Evolutionary conservation across 1,140 invertebrate species (phyloP).

Genomic region (Bombus picipes): DNA sequence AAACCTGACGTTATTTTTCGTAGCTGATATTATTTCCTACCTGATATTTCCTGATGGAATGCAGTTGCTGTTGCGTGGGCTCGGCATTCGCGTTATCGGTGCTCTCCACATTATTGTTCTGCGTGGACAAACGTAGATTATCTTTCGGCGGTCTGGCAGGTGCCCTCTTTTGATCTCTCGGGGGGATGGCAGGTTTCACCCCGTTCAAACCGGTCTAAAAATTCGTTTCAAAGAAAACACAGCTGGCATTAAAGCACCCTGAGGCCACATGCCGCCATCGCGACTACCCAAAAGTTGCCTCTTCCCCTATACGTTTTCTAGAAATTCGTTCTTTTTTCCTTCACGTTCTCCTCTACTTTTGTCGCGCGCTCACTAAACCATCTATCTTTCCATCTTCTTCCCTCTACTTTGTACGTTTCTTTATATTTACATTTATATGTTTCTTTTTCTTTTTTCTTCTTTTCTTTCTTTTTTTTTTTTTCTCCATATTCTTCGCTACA

Average conservation of each 20-base stretch:
- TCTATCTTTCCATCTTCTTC: too few relatives aligned
- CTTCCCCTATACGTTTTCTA: conserved; percentile 21
- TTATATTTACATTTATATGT: neutral
- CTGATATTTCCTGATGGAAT: conserved; percentile 95
- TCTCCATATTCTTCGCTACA: too few relatives aligned
- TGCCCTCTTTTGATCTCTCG: conserved; percentile 88
- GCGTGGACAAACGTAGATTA: conserved; percentile 78
- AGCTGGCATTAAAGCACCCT: conserved; percentile 65
- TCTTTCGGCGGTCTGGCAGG: conserved; percentile 87
- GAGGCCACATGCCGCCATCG: conserved; percentile 20
- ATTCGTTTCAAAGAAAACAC: conserved; percentile 63
- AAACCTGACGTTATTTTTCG: too few relatives aligned
- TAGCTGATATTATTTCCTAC: conserved; percentile 80
- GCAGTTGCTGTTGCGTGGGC: conserved; percentile 92
- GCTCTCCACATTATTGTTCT: conserved; percentile 83
- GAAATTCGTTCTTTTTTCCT: neutral
- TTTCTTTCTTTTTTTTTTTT: neutral
- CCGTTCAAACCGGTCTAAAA: conserved; percentile 83
- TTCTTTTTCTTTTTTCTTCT: neutral
- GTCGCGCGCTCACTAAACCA: too few relatives aligned
- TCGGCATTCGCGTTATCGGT: conserved; percentile 84
- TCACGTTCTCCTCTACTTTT: neutral
- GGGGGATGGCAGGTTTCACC: conserved; percentile 88
- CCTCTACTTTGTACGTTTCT: neutral
- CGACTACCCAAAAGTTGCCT: conserved; percentile 30